Percentiles rank a stretch among this genome's conserved stretches.
phyloP scores from a whole-genome alignment of 2,113 vertebrate genomes.

The Anthoscopus minutus region DNA sequence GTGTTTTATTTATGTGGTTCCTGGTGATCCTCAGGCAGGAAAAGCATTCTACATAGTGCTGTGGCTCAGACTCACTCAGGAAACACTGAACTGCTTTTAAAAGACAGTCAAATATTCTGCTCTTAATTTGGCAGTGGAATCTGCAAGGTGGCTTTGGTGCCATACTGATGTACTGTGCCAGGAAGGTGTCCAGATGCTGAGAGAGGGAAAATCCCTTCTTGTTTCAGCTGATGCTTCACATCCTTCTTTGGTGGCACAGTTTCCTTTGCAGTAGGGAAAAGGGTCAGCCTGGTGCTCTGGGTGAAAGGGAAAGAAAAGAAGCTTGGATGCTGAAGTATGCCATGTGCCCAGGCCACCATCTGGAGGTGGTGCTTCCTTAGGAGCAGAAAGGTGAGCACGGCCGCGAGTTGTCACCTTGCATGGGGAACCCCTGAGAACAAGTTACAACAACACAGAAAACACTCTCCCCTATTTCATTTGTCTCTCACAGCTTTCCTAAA shows the following conservation, averaged over 20 bases:
- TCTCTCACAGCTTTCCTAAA: not conserved
- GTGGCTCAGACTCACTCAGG: not conserved
- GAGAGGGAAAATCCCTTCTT: not conserved
- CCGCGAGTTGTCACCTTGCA: not conserved
- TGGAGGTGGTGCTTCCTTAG: accelerated
- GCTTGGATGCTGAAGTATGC: not conserved
- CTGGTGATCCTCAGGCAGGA: not conserved
- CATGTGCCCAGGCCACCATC: not conserved
- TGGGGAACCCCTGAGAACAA: not conserved
- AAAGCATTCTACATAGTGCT: not conserved
- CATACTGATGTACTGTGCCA: not conserved
- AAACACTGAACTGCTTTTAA: not conserved
- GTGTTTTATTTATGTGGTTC: not conserved
- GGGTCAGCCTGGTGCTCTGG: not conserved
- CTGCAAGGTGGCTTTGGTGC: not conserved
- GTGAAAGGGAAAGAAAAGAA: not conserved
- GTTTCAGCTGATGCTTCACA: not conserved
- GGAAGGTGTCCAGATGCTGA: not conserved
- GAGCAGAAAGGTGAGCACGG: not conserved
- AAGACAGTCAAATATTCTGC: not conserved
- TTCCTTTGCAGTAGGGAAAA: not conserved
- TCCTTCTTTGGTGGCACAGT: not conserved
- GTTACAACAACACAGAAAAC: not conserved
- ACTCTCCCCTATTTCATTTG: accelerated
- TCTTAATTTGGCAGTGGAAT: not conserved